These are phyloP conservation scores for Astreopora myriophthalma DNA, from an alignment of 64 coral and sea anemone genomes.

Conservation along the genomic window DNA sequence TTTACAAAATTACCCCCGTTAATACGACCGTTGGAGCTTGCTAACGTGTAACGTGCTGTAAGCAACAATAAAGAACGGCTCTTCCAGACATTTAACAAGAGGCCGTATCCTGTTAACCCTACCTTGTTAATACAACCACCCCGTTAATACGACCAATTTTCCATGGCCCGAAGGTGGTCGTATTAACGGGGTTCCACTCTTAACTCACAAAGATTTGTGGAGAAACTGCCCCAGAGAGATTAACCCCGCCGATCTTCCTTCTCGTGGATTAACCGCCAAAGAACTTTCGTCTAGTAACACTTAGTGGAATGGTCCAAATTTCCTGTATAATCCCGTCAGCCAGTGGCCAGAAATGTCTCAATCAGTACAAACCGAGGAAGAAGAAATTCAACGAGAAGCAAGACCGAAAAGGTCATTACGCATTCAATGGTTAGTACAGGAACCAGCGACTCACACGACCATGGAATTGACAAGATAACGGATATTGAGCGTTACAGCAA, in stretches of 20 bases:
- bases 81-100: neutral
- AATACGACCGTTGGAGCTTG: too few species aligned
- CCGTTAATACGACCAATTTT: too few species aligned
- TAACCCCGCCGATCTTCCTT: constrained; percentile 8
- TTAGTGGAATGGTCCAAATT: constrained; percentile 5
- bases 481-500: neutral
- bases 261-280: neutral
- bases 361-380: neutral
- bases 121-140: too few species aligned
- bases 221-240: constrained; percentile 20
- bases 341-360: neutral
- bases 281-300: neutral
- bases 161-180: too few species aligned
- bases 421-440: neutral
- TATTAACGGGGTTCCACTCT: neutral
- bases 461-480: neutral
- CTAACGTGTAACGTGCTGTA: too few species aligned
- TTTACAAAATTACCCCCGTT: too few species aligned
- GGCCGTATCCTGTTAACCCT: too few species aligned
- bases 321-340: neutral
- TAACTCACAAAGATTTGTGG: neutral
- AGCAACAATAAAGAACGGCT: too few species aligned
- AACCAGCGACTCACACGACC: neutral
- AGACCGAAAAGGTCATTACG: neutral
- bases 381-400: neutral